Evolutionary conservation across 2,113 vertebrate species (phyloP).

Genomic region (Centrocercus urophasianus): DNA sequence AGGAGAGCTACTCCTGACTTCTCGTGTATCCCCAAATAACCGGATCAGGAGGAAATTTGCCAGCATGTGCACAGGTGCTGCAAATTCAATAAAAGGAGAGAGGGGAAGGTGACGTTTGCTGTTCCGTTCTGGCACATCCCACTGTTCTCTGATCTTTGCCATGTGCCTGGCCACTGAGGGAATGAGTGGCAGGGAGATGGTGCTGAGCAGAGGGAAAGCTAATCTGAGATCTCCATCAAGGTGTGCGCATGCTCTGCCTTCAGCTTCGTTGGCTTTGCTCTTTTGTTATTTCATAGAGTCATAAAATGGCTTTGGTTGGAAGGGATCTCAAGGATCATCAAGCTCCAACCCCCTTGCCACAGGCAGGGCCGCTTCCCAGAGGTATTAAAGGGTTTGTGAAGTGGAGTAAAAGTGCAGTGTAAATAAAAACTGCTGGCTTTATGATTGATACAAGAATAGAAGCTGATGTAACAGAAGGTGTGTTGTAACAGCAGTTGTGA

Average conservation of each 20-base stretch:
- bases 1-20: neutral
- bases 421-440: neutral
- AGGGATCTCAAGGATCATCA: too few species aligned
- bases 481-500: neutral
- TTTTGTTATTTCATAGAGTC: neutral
- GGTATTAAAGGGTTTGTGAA: neutral
- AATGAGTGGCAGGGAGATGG: neutral
- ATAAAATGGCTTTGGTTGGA: too few species aligned
- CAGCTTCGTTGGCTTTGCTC: neutral
- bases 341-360: too few species aligned
- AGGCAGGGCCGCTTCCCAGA: too few species aligned
- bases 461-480: neutral
- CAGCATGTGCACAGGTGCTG: accelerated
- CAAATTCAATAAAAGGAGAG: neutral
- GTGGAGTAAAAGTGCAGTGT: neutral
- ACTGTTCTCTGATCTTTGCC: neutral
- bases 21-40: neutral
- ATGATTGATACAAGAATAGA: too few species aligned
- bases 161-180: neutral
- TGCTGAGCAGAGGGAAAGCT: neutral
- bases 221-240: neutral
- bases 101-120: neutral
- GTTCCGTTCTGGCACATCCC: neutral
- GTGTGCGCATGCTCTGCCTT: accelerated
- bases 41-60: neutral